Conservation (phyloP, 2,113 vertebrate genomes). For the Chunga burmeisteri region DNA sequence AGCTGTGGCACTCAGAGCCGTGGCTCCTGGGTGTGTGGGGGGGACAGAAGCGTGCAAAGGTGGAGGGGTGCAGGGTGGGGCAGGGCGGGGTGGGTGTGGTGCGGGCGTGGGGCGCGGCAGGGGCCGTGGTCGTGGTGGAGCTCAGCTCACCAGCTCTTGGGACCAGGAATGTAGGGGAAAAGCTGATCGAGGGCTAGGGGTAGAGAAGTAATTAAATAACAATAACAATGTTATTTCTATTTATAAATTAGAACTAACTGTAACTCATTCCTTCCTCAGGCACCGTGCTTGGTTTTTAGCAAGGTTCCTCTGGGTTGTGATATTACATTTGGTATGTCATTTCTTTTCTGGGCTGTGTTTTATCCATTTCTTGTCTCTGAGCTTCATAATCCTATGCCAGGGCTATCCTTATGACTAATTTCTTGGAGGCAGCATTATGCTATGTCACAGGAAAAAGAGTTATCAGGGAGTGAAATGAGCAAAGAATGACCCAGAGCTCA, state of each 20-base stretch:
- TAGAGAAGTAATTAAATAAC: background rate
- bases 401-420: background rate
- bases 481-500: background rate
- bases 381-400: rapidly evolving
- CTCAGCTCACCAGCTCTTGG: background rate
- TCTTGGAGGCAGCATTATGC: rapidly evolving
- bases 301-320: background rate
- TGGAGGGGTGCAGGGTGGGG: background rate
- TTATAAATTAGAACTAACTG: background rate
- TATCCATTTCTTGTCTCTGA: background rate
- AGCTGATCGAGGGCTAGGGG: background rate
- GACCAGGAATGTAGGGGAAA: background rate
- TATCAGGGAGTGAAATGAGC: background rate
- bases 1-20: too few species aligned
- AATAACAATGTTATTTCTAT: background rate
- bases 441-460: background rate
- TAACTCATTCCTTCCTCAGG: background rate
- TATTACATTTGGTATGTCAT: too few species aligned
- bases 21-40: too few species aligned
- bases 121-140: rapidly evolving
- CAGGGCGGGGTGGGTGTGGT: too few species aligned
- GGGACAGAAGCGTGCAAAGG: too few species aligned
- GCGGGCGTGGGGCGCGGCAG: background rate
- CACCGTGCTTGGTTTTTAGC: background rate
- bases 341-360: background rate